These are phyloP conservation scores for Drosophila bocqueti DNA, from an alignment of 1,140 invertebrate species.

Conservation along the genomic window DNA sequence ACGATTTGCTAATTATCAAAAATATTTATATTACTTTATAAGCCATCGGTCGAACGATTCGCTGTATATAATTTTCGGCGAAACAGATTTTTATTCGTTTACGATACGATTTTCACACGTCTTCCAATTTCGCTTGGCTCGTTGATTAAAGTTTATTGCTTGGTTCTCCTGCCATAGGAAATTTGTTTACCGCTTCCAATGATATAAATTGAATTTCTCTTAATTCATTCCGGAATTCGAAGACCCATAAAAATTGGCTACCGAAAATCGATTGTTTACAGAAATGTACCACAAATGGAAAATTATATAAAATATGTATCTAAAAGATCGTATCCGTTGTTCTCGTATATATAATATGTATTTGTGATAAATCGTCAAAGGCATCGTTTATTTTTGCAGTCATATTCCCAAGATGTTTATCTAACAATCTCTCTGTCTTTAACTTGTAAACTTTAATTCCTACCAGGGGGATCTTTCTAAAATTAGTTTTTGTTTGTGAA, in stretches of 20 bases:
- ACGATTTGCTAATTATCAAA: constrained; percentile 37
- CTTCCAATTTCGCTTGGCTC: constrained; percentile 24
- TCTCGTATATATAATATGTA: constrained; percentile 1
- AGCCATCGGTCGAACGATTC: constrained; percentile 4
- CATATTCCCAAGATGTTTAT: constrained; percentile 47
- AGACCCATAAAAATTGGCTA: constrained; percentile 16
- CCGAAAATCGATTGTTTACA: constrained; percentile 30
- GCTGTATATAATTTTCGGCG: constrained; percentile 21
- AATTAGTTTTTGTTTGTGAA: constrained; percentile 34
- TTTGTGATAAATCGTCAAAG: constrained; percentile 8
- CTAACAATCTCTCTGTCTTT: constrained; percentile 5
- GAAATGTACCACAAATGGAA: constrained; percentile 5
- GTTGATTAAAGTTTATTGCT: constrained; percentile 36
- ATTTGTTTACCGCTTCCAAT: constrained; percentile 44
- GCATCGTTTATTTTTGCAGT: constrained; percentile 51
- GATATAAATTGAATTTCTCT: constrained; percentile 36
- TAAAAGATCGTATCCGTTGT: neutral
- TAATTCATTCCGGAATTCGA: constrained; percentile 16
- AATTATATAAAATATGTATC: constrained; percentile 22
- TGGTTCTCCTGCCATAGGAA: constrained; percentile 12
- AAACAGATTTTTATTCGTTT: constrained; percentile 39
- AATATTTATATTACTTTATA: constrained; percentile 42
- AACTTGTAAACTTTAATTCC: constrained; percentile 14
- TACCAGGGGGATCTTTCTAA: constrained; percentile 23
- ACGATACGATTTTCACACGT: constrained; percentile 42